Percentiles rank a stretch among this genome's conserved stretches.
Conservation (phyloP, 2,888 invertebrate genomes). For the Amblyjoppa fuscipennis region DNA sequence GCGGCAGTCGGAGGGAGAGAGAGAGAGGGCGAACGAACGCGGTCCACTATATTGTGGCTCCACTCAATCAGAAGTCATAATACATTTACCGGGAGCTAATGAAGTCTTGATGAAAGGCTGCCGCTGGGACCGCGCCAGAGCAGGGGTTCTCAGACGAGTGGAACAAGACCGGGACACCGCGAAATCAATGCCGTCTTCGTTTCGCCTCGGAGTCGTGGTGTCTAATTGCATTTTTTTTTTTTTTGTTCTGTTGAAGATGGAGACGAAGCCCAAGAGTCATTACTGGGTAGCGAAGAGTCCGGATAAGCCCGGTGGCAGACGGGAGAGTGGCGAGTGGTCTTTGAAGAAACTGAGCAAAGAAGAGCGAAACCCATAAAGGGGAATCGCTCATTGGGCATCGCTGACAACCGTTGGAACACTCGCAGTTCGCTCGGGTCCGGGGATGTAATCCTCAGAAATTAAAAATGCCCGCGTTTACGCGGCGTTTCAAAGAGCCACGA, state of each 20-base stretch:
- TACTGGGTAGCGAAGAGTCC: not conserved
- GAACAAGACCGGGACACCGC: not conserved
- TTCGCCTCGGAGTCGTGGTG: not conserved
- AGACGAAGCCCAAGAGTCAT: not conserved
- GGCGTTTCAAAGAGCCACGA: slow-evolving; percentile 69
- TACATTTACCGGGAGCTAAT: slow-evolving; percentile 85
- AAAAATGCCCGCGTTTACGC: slow-evolving; percentile 80
- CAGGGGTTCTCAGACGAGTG: slow-evolving; percentile 74
- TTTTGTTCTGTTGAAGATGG: not conserved
- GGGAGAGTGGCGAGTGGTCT: slow-evolving; percentile 27
- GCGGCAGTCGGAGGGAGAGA: slow-evolving; percentile 46
- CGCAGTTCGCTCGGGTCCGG: not conserved
- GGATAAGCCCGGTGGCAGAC: slow-evolving; percentile 21
- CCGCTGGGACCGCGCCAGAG: slow-evolving; percentile 73
- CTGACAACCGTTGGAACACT: slow-evolving; percentile 33
- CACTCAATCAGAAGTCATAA: slow-evolving; percentile 86
- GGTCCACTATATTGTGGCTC: slow-evolving; percentile 77
- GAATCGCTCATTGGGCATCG: not conserved
- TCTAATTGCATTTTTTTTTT: not conserved
- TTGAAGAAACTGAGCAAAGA: slow-evolving; percentile 59
- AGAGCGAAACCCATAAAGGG: not conserved
- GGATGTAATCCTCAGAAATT: slow-evolving; percentile 83
- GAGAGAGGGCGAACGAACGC: slow-evolving; percentile 37
- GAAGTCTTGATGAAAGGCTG: slow-evolving; percentile 85
- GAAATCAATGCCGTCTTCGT: slow-evolving; percentile 10